Evolutionary conservation across 2,797 vertebrate genomes (phyloP), one percentile per base, ranked within the genome.

Genomic region (Sebastiscus albofasciatus): DNA sequence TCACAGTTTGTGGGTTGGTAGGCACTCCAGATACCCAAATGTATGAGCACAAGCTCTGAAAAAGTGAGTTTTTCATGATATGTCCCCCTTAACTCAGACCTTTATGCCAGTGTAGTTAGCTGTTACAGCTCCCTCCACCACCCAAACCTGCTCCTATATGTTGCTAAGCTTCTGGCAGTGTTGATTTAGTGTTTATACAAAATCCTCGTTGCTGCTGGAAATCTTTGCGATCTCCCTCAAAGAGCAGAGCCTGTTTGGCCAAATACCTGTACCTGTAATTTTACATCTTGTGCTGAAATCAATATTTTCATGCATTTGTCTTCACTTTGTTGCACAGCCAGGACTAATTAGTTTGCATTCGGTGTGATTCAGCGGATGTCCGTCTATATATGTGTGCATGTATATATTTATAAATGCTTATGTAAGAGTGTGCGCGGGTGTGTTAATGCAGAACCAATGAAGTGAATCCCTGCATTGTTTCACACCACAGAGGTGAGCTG

Each of bases 401-500:
- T 59, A 6, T 68, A 55, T 62, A 31, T 71, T 26, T n/a, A 60
- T 69, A 18, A 31, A 27, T 33, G 69, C 29, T 77, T 81, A 67
- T 86, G 60, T 82, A 67, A 87, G 65, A 34, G 52, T 22, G 39
- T 46, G 78, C 2, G 67, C 77, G 61, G 24, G 71, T 24, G 78
- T 62, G n/a, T 78, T 20, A 62, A 75, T n/a, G 75, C 67, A 46
- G 70, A 85, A 22, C 52, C 83, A 75, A 1, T 74, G 86, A 84
- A 87, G 79, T 71, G 83, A 60, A 59, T 91, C 78, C 62, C 71
- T 39, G 58, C 88, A 79, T 87, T 90, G 83, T 90, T 90, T 87
- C 65, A 20, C 59, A 84, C 69, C 85, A 58, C 83, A 78, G 77
- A 90, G 89, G 91, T 93, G 81, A 86, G 82, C 71, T 87, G 88